Base-by-base conservation (phyloP, 92 coral and sea anemone genomes). In the Porites divaricata region DNA sequence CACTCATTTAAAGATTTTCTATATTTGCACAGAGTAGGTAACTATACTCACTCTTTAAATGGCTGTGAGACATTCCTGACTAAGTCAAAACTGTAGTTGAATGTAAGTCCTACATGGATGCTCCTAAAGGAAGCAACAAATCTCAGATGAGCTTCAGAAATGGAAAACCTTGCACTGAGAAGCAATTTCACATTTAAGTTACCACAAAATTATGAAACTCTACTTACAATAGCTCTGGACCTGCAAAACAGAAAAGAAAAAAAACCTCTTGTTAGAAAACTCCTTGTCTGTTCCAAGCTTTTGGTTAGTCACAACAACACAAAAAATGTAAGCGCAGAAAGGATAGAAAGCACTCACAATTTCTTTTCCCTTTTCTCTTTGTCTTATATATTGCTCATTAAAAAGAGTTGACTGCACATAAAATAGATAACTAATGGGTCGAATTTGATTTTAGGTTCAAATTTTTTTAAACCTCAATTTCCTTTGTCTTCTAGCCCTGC, bases 161-260 rank as follows among this genome's bases (percentile, higher is more conserved):
- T 9, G 1, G 48, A 48, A 11, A 13, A 62, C 57, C 5, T 45
- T 5, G 28, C 4, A 56, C 23, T 0, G 61, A 35, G 7, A 25
- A 1, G 64, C 19, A 28, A 35, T 35, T 35, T 63, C 56, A 12
- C 22, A 53, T n/a, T 4, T 26, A 28, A 23, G 48, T 8, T 3
- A 4, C 24, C 20, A 80, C 23, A 75, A 80, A 0, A 11, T 21
- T 9, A 20, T 51, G 68, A n/a, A 74, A 67, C 3, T 0, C 63
- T 45, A 90, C 93, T 90, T 87, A 92, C 90, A 74, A 83, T 49
- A 92, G 67, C 28, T 88, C 75, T 76, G 92, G 92, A 49, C 74
- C 91, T 91, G 80, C n/a, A 67, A 78, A 62, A 23, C 28, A 24
- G 67, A 90, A 50, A 69, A 20, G 45, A n/a, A 63, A 73, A 70